phyloP scores from a whole-genome alignment of 2,113 vertebrate species.

The Cyanistes caeruleus region DNA sequence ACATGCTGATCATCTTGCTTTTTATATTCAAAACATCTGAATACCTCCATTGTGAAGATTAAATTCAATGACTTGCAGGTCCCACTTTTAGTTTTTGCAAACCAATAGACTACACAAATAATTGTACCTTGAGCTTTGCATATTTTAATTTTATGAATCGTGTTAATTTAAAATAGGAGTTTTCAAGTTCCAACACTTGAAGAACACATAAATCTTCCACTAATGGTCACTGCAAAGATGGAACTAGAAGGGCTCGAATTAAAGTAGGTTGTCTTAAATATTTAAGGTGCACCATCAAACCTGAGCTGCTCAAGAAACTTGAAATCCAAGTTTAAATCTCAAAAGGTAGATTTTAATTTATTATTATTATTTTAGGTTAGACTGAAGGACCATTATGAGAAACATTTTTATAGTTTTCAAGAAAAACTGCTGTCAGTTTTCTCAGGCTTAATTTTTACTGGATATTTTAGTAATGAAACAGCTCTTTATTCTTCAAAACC shows the following conservation, averaged over 20 bases:
- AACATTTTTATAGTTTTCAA: neutral
- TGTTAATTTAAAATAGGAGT: neutral
- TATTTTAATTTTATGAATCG: neutral
- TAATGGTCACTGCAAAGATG: neutral
- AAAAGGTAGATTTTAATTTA: neutral
- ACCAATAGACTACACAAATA: neutral
- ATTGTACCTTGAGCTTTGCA: neutral
- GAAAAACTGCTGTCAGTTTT: neutral
- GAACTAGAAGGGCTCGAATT: neutral
- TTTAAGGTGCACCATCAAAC: neutral
- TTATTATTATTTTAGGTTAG: neutral
- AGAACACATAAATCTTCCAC: neutral
- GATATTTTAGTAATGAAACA: neutral
- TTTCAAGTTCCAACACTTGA: neutral
- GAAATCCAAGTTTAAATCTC: neutral
- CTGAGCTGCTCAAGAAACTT: neutral
- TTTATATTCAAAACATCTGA: neutral
- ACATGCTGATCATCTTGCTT: neutral
- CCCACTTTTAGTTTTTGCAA: neutral
- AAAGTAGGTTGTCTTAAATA: neutral
- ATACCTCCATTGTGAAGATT: neutral
- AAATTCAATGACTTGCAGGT: neutral
- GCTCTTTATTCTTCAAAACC: neutral
- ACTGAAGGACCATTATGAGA: neutral
- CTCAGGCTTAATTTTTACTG: neutral